These are phyloP conservation scores for Syngnathus typhle DNA, from an alignment of 2,113 vertebrate species.

Conservation along the genomic window DNA sequence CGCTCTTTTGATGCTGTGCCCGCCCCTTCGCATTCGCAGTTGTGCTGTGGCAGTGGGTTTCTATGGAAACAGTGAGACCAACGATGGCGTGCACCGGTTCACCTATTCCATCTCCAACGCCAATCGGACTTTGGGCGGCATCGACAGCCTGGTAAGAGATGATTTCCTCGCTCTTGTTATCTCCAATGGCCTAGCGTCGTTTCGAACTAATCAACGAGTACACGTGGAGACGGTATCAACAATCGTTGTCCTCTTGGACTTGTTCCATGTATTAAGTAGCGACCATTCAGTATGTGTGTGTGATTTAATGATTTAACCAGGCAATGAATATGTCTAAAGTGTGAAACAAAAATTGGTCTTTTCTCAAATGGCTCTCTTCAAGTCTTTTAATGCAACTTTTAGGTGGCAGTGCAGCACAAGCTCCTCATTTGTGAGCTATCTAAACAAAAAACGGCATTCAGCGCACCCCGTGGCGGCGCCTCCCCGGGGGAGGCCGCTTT, in stretches of 20 bases:
- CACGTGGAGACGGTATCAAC: too few relatives aligned
- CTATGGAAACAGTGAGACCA: constrained; percentile 97
- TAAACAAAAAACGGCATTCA: constrained; percentile 24
- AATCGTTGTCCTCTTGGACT: too few relatives aligned
- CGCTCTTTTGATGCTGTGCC: neutral
- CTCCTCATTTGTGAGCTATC: constrained; percentile 15
- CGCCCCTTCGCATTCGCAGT: constrained; percentile 59
- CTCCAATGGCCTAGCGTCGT: neutral
- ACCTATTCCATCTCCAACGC: constrained; percentile 87
- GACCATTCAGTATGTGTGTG: too few relatives aligned
- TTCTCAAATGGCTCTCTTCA: neutral
- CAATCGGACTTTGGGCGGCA: constrained; percentile 84
- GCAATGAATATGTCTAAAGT: constrained; percentile 4
- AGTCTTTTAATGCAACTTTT: constrained; percentile 2
- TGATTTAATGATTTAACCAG: neutral
- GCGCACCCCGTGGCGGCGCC: constrained; percentile 4
- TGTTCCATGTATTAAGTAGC: too few relatives aligned
- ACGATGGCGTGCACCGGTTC: constrained; percentile 89
- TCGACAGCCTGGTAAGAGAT: constrained; percentile 81
- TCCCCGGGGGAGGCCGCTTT: constrained; percentile 35
- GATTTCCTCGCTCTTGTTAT: neutral
- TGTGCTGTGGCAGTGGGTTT: constrained; percentile 89
- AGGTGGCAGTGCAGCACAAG: constrained; percentile 14
- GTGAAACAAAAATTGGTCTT: neutral
- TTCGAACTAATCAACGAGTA: too few relatives aligned